Base-by-base conservation (phyloP, 2,797 vertebrate species). In the Hemitrygon akajei region DNA sequence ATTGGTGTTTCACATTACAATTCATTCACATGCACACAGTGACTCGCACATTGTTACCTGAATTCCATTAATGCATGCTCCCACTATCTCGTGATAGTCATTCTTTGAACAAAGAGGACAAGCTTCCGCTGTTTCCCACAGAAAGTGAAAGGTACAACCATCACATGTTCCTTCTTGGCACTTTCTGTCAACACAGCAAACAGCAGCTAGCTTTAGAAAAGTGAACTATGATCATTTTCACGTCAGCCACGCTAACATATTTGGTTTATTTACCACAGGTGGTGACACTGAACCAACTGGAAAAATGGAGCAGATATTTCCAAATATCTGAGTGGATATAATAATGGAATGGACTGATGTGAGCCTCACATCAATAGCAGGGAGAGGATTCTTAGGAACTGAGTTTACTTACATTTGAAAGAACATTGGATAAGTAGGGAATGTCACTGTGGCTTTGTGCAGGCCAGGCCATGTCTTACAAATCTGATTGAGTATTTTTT, bases 161-260 rank as follows among this genome's bases (percentile, higher is more conserved):
- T 99, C 98, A 76, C 99, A 99, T 0, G 98, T 99, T 93, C 98
- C 98, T 93, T 98, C 98, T 0, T 98, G 97, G 94, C 99, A 99
- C 69, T 97, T 96, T 93, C 98, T 99, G 95, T 47, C 66, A 75
- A 94, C 89, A 91, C 75, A 94, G 76, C 91, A 75, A 27, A 92
- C 30, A 11, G 34, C 25, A 30, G n/a, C 25, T 40, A 11, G 30
- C 34, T 47, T 47, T 27, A 73, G 7, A 30, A 40, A 92, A 92
- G 86, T 69, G 63, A 89, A 69, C 9, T 22, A 30, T 3, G n/a
- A 37, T 9, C 7, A 69, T 56, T 75, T 47, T 75, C 40, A 73
- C 11, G 25, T 37, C 14, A 22, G 27, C 40, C 6, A 92, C 56
- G 40, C 20, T 75, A 75, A 11, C 25, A 37, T 69, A n/a, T 58